These are phyloP conservation scores for Troides helena DNA, from an alignment of 2,888 invertebrate species.

Conservation along the genomic window DNA sequence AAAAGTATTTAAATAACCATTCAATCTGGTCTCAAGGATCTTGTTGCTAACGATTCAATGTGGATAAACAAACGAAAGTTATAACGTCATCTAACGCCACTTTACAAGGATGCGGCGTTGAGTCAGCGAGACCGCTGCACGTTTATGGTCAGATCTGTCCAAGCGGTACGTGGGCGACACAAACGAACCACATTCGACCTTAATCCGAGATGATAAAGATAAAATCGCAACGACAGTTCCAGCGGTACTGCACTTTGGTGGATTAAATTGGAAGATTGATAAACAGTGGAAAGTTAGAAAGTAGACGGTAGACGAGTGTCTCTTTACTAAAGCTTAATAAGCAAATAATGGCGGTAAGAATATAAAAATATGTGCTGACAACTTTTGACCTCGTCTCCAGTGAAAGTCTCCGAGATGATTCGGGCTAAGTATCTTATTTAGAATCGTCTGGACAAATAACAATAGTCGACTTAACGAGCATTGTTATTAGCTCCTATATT, in stretches of 20 bases:
- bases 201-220: constrained; percentile 30
- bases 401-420: constrained; percentile 15
- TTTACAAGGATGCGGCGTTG: constrained; percentile 45
- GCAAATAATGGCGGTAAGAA: constrained; percentile 10
- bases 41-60: constrained; percentile 25
- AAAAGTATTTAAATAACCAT: not conserved
- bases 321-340: constrained; percentile 27
- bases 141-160: constrained; percentile 39
- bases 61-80: constrained; percentile 45
- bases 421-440: not conserved
- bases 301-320: constrained; percentile 30
- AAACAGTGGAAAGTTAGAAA: constrained; percentile 42
- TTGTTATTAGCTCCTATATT: not conserved
- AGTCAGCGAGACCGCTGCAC: constrained; percentile 39
- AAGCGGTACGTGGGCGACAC: constrained; percentile 35
- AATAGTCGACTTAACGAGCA: not conserved
- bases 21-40: not conserved
- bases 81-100: constrained; percentile 40
- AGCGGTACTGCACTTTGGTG: constrained; percentile 36
- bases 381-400: constrained; percentile 17
- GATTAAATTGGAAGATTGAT: constrained; percentile 14
- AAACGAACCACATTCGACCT: constrained; percentile 33
- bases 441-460: constrained; percentile 2
- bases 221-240: constrained; percentile 28
- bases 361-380: constrained; percentile 12